Base-by-base conservation (phyloP, 2,797 vertebrate genomes). In the Tachyglossus aculeatus region DNA sequence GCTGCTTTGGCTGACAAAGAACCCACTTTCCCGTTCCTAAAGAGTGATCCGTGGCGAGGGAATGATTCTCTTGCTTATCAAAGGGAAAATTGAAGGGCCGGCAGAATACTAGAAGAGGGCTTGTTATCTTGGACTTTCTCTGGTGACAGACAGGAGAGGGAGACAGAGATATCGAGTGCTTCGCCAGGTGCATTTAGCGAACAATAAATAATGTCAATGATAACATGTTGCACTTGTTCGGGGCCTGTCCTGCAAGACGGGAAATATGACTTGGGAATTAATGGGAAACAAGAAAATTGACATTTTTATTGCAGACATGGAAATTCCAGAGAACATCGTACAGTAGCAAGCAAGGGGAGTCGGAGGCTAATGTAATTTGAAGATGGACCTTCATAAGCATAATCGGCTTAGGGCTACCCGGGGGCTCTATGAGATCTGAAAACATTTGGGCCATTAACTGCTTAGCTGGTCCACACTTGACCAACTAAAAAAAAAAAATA, bases 11-110 rank as follows among this genome's bases (percentile, higher is more conserved):
- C 29, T 74, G 58, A 59, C 54, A 70, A 63, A 43, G 56, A 76
- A 59, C 71, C 32, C 34, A 64, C 19, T 22, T 67, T 74, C 53
- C 7, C 2, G 8, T 29, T 57, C 32, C 1, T 2, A 18, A 39
- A 15, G 4, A 62, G 6, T 38, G 7, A 6, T 68, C 39, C 40
- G 5, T 71, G 65, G 71, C 53, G 57, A 25, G 40, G 25, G 72
- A 69, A 40, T 39, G 73, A 59, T 74, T 38, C 51, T 61, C 25
- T 55, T 60, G 14, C 41, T 74, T 73, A 45, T 65, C 59, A 71
- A 58, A 53, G 83, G 7, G 19, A 39, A 77, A 60, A 78, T 19
- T 44, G 44, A 80, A 83, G 74, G 77, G 86, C 86, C 61, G 85
- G 71, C 33, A 41, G 25, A 22, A 51, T 31, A 60, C 41, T n/a